Base-by-base conservation (phyloP, 2,888 invertebrate genomes). In the Zygaena filipendulae region DNA sequence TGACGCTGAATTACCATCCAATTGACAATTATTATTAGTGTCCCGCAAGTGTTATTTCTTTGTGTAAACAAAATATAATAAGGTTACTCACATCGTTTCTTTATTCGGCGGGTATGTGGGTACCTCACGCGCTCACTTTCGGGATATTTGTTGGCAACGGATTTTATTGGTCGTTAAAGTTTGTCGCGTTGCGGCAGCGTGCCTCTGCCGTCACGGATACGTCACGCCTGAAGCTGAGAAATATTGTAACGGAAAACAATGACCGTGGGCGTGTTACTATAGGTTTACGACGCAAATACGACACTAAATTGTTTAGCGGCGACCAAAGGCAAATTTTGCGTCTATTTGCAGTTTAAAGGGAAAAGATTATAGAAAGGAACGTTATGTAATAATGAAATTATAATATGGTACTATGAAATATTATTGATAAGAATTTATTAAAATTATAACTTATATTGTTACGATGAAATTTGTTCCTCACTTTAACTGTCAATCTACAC, bases 111-210 rank as follows among this genome's bases (percentile, higher is more conserved):
- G n/a, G n/a, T n/a, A n/a, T n/a, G n/a, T n/a, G n/a, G n/a, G n/a
- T n/a, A n/a, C n/a, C n/a, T n/a, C n/a, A n/a, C 27, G 33, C 39
- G 25, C 33, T 16, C 7, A 41, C 43, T 44, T 45, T 46, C 39
- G 41, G 47, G 42, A 45, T 59, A 52, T 58, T 62, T 61, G 58
- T 47, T 56, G 54, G 52, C 49, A 42, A 31, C 49, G 43, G 43
- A 46, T 43, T 62, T 63, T 64, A 64, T 64, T 53, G 59, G 49
- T 61, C 66, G 49, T 63, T 60, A 61, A 64, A 54, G 7, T 16
- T 16, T 38, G 45, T 35, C 40, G 43, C 38, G 41, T 38, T 39
- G 44, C 49, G 46, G 55, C 55, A 49, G 44, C 35, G 43, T 43
- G 47, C 49, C 47, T 40, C 42, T 45, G 45, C 47, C 57, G 61